Percentiles rank a stretch among this genome's conserved stretches.
These are phyloP conservation scores for Drosophila arawakana DNA, from an alignment of 1,140 invertebrate genomes.

Conservation along the genomic window DNA sequence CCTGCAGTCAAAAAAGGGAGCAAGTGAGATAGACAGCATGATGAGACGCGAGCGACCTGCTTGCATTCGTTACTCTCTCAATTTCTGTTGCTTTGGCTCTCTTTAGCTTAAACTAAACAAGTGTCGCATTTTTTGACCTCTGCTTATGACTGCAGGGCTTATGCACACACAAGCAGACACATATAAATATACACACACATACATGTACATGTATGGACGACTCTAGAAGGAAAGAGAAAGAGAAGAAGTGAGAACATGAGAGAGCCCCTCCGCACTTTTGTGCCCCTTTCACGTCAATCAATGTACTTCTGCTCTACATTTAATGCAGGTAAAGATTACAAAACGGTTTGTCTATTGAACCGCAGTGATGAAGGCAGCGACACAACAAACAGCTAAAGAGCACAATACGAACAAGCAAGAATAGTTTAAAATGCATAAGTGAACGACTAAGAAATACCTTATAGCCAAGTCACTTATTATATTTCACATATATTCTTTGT, in stretches of 20 bases:
- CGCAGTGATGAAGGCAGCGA: slow-evolving; percentile 28
- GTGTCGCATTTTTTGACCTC: slow-evolving; percentile 54
- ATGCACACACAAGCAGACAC: slow-evolving; percentile 10
- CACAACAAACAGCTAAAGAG: slow-evolving; percentile 23
- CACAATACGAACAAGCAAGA: slow-evolving; percentile 20
- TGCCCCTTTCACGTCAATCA: slow-evolving; percentile 6
- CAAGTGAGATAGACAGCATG: not conserved
- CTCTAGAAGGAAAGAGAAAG: not conserved
- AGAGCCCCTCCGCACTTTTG: not conserved
- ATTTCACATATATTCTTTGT: not conserved
- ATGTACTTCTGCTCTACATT: slow-evolving; percentile 63
- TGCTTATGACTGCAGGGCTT: slow-evolving; percentile 16
- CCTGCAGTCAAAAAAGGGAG: slow-evolving; percentile 36
- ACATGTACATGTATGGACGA: not conserved
- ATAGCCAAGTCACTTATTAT: not conserved
- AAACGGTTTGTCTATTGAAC: slow-evolving; percentile 64
- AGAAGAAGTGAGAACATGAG: not conserved
- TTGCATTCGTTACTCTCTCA: slow-evolving; percentile 15
- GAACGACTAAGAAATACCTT: not conserved
- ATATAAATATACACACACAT: not conserved
- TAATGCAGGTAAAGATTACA: slow-evolving; percentile 71
- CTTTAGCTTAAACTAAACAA: slow-evolving; percentile 22
- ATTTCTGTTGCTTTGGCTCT: slow-evolving; percentile 7
- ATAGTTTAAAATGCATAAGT: not conserved
- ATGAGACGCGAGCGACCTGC: slow-evolving; percentile 13